Base-by-base conservation (phyloP, 1,140 invertebrate genomes). In the Drosophila navojoa region DNA sequence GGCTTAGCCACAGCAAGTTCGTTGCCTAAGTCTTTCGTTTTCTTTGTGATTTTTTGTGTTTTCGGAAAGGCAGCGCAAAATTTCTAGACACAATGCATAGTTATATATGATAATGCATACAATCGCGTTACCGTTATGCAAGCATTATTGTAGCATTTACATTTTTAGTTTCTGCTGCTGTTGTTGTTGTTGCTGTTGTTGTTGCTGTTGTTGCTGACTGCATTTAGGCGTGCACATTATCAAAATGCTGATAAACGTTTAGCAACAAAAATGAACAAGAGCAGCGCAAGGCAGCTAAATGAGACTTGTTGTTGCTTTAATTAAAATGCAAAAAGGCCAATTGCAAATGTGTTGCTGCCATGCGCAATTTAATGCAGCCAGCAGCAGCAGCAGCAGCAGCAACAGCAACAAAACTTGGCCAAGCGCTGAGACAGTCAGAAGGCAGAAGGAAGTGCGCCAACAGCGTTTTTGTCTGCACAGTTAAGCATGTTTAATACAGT, bases 401-500 rank as follows among this genome's bases (percentile, higher is more conserved):
- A 73, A 71, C 66, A 35, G 45, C 57, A 76, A 64, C 61, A 78
- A 25, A 38, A 73, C 61, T 50, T 40, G 53, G 67, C 50, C 49
- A 71, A 78, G 52, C 19, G 52, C 42, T 22, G 45, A 38, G 59
- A 10, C 49, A 61, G 59, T 38, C 67, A 71, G 58, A 29, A 50
- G 58, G 45, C 68, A 71, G 49, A 77, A 81, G 79, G 63, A 84
- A 81, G 79, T 71, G 49, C 55, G 75, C 60, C 59, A 50, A 27
- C 53, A 64, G 38, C 68, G 62, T 25, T 61, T 49, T 68, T 75
- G 74, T 60, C 78, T 91, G 89, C 89, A 79, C 90, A 91, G 82
- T 91, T 91, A 91, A 86, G 85, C 90, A 90, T 91, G 90, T 91
- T 91, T 91, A 91, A 91, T 87, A 89, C 90, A 91, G 80, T 91